A percentile compares a stretch with the other conserved stretches of the same genome.
These are phyloP conservation scores for Heliconius charithonia DNA, from an alignment of 2,888 invertebrate species.

Conservation along the genomic window DNA sequence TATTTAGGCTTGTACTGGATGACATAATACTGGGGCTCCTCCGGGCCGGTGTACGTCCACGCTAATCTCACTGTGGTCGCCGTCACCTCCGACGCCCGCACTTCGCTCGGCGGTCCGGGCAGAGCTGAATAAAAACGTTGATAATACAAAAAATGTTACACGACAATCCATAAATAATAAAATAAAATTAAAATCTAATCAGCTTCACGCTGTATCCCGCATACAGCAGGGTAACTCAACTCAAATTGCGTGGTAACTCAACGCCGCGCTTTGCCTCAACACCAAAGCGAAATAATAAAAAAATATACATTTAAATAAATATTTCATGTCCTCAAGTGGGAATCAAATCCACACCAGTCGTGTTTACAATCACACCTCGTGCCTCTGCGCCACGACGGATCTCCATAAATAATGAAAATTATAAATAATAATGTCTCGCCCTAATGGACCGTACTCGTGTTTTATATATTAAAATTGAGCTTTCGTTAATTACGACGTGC, in stretches of 20 bases:
- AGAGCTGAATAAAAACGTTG: conserved; percentile 85
- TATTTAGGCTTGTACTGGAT: conserved; percentile 98
- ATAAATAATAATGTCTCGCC: conserved; percentile 12
- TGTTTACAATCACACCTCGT: no score
- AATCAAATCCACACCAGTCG: no score
- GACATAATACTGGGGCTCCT: conserved; percentile 97
- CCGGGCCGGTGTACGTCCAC: conserved; percentile 95
- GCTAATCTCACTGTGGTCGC: conserved; percentile 95
- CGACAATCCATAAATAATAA: background rate
- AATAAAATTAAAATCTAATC: no score
- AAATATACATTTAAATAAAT: no score
- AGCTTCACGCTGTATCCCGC: no score
- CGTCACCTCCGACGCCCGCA: conserved; percentile 96
- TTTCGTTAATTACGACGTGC: conserved; percentile 9
- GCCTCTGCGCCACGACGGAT: no score
- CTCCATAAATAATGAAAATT: conserved; percentile 7
- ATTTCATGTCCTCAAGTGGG: no score
- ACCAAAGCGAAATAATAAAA: no score
- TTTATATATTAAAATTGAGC: conserved; percentile 23
- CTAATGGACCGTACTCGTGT: conserved; percentile 20
- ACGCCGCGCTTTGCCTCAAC: no score
- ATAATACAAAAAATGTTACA: background rate
- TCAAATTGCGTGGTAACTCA: no score
- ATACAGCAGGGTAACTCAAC: no score
- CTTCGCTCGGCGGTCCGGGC: conserved; percentile 94